Evolutionary conservation across 2,113 vertebrate species (phyloP).

Genomic region (Clarias magur): DNA sequence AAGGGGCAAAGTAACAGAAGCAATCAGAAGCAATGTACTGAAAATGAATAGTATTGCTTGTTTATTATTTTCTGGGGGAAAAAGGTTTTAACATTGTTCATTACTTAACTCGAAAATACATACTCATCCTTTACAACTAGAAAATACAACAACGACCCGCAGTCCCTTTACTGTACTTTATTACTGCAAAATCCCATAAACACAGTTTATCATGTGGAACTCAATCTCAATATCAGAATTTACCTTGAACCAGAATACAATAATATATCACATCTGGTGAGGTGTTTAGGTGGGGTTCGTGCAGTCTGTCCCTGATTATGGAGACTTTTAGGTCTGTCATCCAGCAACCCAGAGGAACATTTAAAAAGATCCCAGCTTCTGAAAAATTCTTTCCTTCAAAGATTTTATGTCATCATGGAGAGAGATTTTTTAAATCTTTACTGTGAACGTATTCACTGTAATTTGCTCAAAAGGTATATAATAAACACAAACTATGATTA

Average conservation of each 20-base stretch:
- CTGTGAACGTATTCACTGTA: neutral
- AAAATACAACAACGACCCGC: neutral
- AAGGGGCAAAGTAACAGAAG: neutral
- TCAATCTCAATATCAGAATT: neutral
- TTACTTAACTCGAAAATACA: neutral
- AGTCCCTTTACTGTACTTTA: neutral
- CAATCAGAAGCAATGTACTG: neutral
- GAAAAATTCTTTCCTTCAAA: neutral
- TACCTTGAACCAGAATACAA: neutral
- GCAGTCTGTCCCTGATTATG: neutral
- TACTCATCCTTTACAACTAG: neutral
- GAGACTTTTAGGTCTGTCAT: neutral
- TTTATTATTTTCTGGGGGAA: neutral
- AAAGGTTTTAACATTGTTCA: neutral
- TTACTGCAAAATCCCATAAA: neutral
- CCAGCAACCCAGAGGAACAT: neutral
- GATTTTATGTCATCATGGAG: neutral
- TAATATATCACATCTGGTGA: neutral
- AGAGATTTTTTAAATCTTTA: too few species aligned
- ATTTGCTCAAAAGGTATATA: neutral
- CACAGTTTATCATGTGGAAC: neutral
- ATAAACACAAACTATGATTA: neutral
- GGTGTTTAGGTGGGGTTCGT: neutral
- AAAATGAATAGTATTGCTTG: too few species aligned
- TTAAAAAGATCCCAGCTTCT: neutral